Base-by-base conservation (phyloP, 2,113 vertebrate genomes). In the Calidris pygmaea region DNA sequence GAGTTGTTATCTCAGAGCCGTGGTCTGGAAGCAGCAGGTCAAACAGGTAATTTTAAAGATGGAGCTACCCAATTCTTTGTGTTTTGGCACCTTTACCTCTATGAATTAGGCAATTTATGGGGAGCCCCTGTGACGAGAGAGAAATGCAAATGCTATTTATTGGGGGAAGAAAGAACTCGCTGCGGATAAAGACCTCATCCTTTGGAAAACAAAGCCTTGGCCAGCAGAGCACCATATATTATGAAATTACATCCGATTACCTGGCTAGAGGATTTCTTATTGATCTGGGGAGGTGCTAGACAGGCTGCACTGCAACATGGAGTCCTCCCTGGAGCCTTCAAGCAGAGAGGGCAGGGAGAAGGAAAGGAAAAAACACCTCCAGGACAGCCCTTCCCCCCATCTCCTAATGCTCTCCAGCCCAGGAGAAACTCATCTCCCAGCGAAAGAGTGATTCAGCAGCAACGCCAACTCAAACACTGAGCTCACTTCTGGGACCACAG, bases 11-110 rank as follows among this genome's bases (percentile, higher is more conserved):
- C 85, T 86, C 84, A 53, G 78, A 68, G 55, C 76, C 14, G 29
- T 32, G 73, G 27, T 87, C 77, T 83, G 86, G 66, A 87, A 92
- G 78, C 55, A 92, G 71, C 43, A 89, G 95, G 96, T 79, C 71
- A 95, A 93, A 83, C n/a, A 96, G 87, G 65, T 96, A 87, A 95
- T 92, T 95, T 93, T 93, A 39, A 95, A 96, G 80, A 35, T 8
- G 5, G 26, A 93, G 18, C 27, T 85, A 7, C 37, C 47, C 52
- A 59, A 2, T 52, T 43, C 59, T 74, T 84, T 66, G 20, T 76
- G 21, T 22, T 37, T 75, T 12, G 5, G 12, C 75, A 43, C 55
- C 41, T 80, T 53, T 72, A 6, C 14, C 67, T 66, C 85, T 63
- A 47, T 9, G 48, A 91, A 86, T 75, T 17, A 53, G 10, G 24